Conservation (phyloP, 2,113 vertebrate species). For the Alethe castanea region DNA sequence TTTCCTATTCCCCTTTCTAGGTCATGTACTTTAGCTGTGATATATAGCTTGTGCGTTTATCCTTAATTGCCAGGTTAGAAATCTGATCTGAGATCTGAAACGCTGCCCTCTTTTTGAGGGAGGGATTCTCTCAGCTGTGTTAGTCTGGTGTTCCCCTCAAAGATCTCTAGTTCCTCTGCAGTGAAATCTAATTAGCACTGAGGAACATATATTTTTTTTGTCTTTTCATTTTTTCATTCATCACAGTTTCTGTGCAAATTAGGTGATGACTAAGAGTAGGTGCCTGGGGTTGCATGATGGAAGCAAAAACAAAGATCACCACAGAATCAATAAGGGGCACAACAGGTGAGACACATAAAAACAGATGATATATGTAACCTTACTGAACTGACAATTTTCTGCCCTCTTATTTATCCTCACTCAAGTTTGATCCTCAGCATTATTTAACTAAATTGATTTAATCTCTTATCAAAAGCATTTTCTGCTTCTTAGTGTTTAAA, state of each 20-base stretch:
- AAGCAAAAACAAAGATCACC: background rate
- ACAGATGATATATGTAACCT: background rate
- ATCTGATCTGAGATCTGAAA: background rate
- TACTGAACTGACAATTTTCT: background rate
- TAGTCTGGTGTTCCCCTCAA: background rate
- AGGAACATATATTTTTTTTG: background rate
- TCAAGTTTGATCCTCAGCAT: background rate
- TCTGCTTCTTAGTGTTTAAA: background rate
- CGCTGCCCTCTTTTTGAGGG: background rate
- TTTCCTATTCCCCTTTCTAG: background rate
- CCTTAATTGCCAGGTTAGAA: background rate
- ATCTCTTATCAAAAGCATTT: background rate
- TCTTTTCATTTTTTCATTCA: background rate
- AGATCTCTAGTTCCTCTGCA: background rate
- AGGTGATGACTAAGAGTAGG: background rate
- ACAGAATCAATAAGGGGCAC: background rate
- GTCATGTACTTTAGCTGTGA: background rate
- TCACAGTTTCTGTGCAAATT: background rate
- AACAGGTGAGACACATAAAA: background rate
- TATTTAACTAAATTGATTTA: background rate
- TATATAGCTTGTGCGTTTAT: background rate
- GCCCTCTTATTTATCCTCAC: background rate
- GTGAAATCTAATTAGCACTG: background rate
- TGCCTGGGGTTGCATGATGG: too few relatives aligned
- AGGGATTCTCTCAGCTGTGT: background rate